Base-by-base conservation (phyloP, 2,797 vertebrate species). In the Pteronotus mesoamericanus region DNA sequence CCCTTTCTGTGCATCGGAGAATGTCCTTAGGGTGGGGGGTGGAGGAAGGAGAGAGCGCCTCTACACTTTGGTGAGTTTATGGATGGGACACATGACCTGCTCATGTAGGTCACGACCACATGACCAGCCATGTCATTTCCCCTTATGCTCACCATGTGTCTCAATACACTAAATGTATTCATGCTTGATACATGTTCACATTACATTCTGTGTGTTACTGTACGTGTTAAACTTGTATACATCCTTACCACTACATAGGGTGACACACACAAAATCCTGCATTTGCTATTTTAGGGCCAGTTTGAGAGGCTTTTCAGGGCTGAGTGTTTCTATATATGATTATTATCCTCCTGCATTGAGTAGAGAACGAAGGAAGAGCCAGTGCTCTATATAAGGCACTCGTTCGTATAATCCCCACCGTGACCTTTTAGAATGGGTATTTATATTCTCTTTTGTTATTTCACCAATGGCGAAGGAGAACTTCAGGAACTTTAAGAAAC, bases 391-490 rank as follows among this genome's bases (percentile, higher is more conserved):
- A 59, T 22, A 78, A 42, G 9, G 3, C 34, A 66, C 39, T 32
- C 29, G 15, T 29, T 89, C 34, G 37, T 9, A 22, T 11, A 75
- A 61, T 84, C 57, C 34, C 14, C 37, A 91, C 2, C n/a, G 37
- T 37, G 86, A 91, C 71, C 57, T 80, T 72, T 53, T 53, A 84
- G 82, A 74, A 77, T 51, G 53, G 39, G 44, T 91, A 79, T 91
- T 83, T 88, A 59, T 68, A 95, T 42, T 59, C 77, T 94, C 32
- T 77, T 86, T 44, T 80, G 80, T 93, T 87, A 83, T 82, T 87
- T 93, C 85, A 75, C n/a, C 48, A 55, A 64, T 18, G 78, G 85
- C 48, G 74, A 72, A 89, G 95, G 55, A 39, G 57, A 61, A 72
- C 51, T 75, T 68, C 37, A 46, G 44, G 69, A 96, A 93, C n/a